Evolutionary conservation across 37 sponge, comb jelly and placozoan genomes (phyloP), one percentile per base, ranked within the genome.

Genomic region (Chondrilla cf. caribensis): DNA sequence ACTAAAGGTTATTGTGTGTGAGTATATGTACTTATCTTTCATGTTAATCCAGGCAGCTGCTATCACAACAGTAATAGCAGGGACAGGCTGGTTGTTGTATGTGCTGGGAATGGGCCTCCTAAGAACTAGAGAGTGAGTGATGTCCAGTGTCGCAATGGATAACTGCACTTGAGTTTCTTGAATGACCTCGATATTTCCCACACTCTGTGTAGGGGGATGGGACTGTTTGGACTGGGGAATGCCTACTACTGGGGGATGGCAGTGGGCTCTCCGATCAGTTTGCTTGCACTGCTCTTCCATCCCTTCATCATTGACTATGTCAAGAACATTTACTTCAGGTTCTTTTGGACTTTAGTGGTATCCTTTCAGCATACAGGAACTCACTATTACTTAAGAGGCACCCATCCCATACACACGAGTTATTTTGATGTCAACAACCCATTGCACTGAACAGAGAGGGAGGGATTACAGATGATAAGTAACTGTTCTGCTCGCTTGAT

Each of bases 161-260:
- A n/a, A n/a, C n/a, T n/a, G n/a, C n/a, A n/a, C n/a, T n/a, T n/a
- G n/a, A n/a, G n/a, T n/a, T n/a, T n/a, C n/a, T n/a, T n/a, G n/a
- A n/a, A n/a, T n/a, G n/a, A n/a, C n/a, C n/a, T n/a, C n/a, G n/a
- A n/a, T n/a, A n/a, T n/a, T n/a, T n/a, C n/a, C n/a, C n/a, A n/a
- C n/a, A 2, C 60, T 59, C 2, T 59, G 8, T 26, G 2, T 6
- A n/a, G 25, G 3, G 11, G 51, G 11, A 47, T 47, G 35, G 68
- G 35, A 18, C 33, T 67, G 17, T 67, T 67, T 67, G 68, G 68
- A 9, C 41, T 43, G 18, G 76, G 2, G 8, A 73, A 73, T 73
- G 21, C 76, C 44, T 18, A 38, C 76, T 73, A 73, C 76, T 73
- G 76, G 76, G 41, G 76, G 18, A 43, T 73, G 76, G 76, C 76